phyloP scores from a whole-genome alignment of 1,140 invertebrate species.

The Caenorhabditis elegans region DNA sequence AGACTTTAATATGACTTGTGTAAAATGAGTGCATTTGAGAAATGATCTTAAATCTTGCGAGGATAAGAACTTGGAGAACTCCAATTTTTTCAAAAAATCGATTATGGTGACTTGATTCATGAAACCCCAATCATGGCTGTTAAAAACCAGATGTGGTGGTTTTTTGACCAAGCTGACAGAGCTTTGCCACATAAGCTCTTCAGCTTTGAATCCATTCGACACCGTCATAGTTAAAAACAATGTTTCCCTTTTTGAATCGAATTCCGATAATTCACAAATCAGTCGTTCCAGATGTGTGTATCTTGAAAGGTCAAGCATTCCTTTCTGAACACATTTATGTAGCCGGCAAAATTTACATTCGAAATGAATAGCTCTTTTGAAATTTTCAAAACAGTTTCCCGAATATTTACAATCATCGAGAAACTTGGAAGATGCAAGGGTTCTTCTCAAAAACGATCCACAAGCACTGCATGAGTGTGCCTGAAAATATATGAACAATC shows the following conservation, averaged over 20 bases:
- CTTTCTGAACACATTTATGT: background rate
- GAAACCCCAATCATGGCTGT: background rate
- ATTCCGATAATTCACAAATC: background rate
- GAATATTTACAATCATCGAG: background rate
- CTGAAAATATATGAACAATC: no score
- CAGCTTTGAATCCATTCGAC: background rate
- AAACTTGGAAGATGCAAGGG: background rate
- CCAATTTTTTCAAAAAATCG: background rate
- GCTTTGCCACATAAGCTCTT: background rate
- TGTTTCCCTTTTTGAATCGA: background rate
- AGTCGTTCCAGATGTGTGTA: background rate
- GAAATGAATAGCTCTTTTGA: background rate
- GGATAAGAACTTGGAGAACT: background rate
- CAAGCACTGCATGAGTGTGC: background rate
- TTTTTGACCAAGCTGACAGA: background rate
- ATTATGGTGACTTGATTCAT: background rate
- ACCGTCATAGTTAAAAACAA: background rate
- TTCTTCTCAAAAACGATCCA: background rate
- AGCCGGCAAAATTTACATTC: background rate
- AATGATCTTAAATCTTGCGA: background rate
- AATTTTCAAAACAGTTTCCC: background rate
- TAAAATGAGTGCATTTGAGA: background rate
- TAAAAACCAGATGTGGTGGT: background rate
- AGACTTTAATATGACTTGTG: background rate
- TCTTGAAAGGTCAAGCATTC: background rate